phyloP scores from a whole-genome alignment of 1,140 invertebrate genomes.

The Orius insidiosus region DNA sequence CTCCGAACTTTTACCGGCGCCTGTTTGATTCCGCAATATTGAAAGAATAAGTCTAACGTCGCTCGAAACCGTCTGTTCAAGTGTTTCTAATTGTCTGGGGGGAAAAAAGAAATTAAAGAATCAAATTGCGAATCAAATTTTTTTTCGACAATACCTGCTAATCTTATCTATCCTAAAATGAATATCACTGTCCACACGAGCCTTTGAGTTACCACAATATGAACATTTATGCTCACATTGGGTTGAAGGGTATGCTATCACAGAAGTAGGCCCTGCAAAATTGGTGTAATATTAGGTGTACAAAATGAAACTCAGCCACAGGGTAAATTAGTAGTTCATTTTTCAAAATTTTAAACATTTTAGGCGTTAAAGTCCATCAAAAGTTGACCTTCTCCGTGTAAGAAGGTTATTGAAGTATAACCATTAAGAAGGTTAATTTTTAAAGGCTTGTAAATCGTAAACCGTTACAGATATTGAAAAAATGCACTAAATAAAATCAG shows the following conservation, averaged over 20 bases:
- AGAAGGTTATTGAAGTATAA: too few relatives aligned
- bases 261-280: constrained; percentile 16
- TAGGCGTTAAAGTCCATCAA: too few relatives aligned
- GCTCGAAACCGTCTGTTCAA: constrained; percentile 44
- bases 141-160: constrained; percentile 28
- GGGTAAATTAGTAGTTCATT: too few relatives aligned
- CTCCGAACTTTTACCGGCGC: constrained; percentile 6
- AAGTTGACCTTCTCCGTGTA: too few relatives aligned
- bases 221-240: constrained; percentile 13
- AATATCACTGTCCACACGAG: constrained; percentile 30
- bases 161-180: constrained; percentile 44
- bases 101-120: not conserved
- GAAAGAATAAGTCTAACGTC: constrained; percentile 47
- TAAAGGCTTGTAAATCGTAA: too few relatives aligned
- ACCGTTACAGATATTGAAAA: too few relatives aligned
- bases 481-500: too few relatives aligned
- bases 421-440: too few relatives aligned
- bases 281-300: too few relatives aligned
- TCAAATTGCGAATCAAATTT: not conserved
- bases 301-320: too few relatives aligned
- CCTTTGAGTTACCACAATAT: constrained; percentile 19
- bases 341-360: too few relatives aligned
- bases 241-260: constrained; percentile 15
- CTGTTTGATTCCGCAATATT: constrained; percentile 34
- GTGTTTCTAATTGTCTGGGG: constrained; percentile 24